phyloP scores from a whole-genome alignment of 2,888 invertebrate species.

The Cataglyphis albicans region DNA sequence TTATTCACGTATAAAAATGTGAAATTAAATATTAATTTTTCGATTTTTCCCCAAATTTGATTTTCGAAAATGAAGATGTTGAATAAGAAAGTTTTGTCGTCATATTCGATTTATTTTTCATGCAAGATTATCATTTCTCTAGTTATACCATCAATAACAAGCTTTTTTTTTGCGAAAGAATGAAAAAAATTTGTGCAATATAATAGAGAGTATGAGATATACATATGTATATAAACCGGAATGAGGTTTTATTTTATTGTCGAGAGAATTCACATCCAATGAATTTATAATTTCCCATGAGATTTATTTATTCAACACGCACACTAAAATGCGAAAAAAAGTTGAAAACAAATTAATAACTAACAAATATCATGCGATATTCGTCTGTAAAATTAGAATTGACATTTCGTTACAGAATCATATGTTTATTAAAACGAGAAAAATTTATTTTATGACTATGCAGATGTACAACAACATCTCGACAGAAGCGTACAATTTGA shows the following conservation, averaged over 20 bases:
- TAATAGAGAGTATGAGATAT: neutral
- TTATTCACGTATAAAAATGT: neutral
- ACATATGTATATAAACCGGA: neutral
- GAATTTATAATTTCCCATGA: slow-evolving; percentile 33
- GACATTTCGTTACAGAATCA: neutral
- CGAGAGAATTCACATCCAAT: slow-evolving; percentile 39
- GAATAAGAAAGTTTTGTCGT: neutral
- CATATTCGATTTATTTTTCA: neutral
- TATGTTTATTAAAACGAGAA: neutral
- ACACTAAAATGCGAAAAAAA: slow-evolving; percentile 21
- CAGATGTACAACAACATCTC: neutral
- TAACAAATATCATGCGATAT: neutral
- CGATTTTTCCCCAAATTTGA: neutral
- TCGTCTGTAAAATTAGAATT: neutral
- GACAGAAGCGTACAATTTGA: slow-evolving; percentile 10
- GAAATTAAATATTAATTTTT: neutral
- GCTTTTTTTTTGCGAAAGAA: neutral
- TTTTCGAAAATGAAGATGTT: neutral
- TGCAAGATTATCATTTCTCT: neutral
- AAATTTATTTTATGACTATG: slow-evolving; percentile 8
- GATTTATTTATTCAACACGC: slow-evolving; percentile 22
- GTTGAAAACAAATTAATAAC: slow-evolving; percentile 17
- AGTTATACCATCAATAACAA: neutral
- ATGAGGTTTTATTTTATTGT: slow-evolving; percentile 31
- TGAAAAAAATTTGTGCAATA: slow-evolving; percentile 9